Evolutionary conservation across 1,140 invertebrate species (phyloP).

Genomic region (Leucophenga varia): DNA sequence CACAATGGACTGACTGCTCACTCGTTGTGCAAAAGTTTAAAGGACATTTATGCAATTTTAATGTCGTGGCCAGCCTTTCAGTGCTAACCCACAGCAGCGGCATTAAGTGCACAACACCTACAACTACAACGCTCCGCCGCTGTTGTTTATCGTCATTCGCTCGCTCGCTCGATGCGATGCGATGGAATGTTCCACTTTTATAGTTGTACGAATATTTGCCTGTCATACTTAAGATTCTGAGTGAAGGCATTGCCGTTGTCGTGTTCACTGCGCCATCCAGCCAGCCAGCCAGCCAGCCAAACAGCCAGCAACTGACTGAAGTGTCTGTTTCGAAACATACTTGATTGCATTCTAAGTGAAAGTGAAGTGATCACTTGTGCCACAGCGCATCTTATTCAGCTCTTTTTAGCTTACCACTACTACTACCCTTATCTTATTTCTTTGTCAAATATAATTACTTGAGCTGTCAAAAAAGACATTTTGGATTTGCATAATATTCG

Average conservation of each 20-base stretch:
- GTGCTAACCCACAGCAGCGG: background rate
- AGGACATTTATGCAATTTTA: slow-evolving; percentile 15
- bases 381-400: slow-evolving; percentile 5
- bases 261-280: too few species aligned
- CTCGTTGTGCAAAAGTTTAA: slow-evolving; percentile 1
- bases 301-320: too few species aligned
- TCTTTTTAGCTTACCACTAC: too few species aligned
- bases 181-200: too few species aligned
- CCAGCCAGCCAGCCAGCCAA: background rate
- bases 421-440: too few species aligned
- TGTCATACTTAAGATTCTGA: slow-evolving; percentile 15
- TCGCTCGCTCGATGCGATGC: too few species aligned
- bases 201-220: background rate
- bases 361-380: slow-evolving; percentile 22
- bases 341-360: slow-evolving; percentile 1
- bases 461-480: too few species aligned
- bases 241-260: too few species aligned
- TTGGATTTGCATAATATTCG: too few species aligned
- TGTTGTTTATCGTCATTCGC: background rate
- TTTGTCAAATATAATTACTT: slow-evolving; percentile 7
- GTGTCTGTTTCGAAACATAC: slow-evolving; percentile 3
- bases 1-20: background rate
- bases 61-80: background rate
- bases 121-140: too few species aligned
- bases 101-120: too few species aligned